phyloP scores from a whole-genome alignment of 2,888 invertebrate genomes.

The Hedya salicella region DNA sequence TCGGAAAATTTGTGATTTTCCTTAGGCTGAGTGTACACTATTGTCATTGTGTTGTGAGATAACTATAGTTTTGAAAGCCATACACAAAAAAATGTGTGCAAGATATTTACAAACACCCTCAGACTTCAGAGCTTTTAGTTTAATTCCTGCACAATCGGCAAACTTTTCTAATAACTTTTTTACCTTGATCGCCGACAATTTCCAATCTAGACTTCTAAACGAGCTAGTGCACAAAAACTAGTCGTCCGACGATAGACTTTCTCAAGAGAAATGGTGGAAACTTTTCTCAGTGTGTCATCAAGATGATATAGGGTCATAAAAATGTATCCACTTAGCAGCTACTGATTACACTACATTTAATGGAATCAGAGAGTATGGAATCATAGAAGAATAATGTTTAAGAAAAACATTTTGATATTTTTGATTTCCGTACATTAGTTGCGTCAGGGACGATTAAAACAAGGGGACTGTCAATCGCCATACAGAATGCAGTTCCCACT shows the following conservation, averaged over 20 bases:
- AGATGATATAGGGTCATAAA: slow-evolving; percentile 5
- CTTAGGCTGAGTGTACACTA: background rate
- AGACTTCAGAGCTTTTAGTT: background rate
- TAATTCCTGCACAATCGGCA: background rate
- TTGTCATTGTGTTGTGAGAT: too few species aligned
- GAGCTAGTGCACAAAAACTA: slow-evolving; percentile 28
- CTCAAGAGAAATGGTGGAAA: slow-evolving; percentile 33
- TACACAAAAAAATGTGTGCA: too few species aligned
- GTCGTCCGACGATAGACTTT: slow-evolving; percentile 23
- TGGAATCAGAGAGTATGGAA: too few species aligned
- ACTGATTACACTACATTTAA: background rate
- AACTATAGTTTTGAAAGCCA: too few species aligned
- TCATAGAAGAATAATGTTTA: too few species aligned
- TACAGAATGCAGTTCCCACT: too few species aligned
- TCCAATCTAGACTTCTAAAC: slow-evolving; percentile 14
- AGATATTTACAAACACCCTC: background rate
- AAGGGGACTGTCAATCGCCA: too few species aligned
- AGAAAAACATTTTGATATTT: too few species aligned
- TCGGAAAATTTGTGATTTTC: slow-evolving; percentile 34
- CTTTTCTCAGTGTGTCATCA: slow-evolving; percentile 22
- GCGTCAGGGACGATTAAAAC: too few species aligned
- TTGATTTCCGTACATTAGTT: too few species aligned
- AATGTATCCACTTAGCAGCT: background rate
- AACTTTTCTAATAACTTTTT: slow-evolving; percentile 9
- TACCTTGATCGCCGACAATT: slow-evolving; percentile 8